A percentile compares a stretch with the other conserved stretches of the same genome.
phyloP scores from a whole-genome alignment of 2,888 invertebrate species.

The Anticlea derivata region DNA sequence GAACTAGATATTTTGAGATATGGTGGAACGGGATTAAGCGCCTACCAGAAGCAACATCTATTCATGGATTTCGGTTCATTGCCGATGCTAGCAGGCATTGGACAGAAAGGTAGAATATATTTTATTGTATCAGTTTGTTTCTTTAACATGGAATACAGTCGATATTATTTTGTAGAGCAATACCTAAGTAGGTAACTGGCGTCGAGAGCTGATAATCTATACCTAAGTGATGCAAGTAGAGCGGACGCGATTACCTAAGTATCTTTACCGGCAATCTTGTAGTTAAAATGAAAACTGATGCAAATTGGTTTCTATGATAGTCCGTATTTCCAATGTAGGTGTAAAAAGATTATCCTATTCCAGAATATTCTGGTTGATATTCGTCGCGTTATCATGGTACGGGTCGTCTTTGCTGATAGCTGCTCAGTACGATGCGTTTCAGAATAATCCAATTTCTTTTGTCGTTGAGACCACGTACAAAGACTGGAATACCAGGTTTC shows the following conservation, averaged over 20 bases:
- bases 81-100: constrained; percentile 85
- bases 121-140: too few relatives aligned
- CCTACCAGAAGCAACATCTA: constrained; percentile 78
- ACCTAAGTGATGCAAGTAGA: constrained; percentile 5
- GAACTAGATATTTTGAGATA: constrained; percentile 63
- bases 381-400: constrained; percentile 85
- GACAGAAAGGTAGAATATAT: constrained; percentile 85
- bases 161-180: too few relatives aligned
- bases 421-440: constrained; percentile 85
- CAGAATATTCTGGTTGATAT: constrained; percentile 86
- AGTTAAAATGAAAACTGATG: constrained; percentile 20
- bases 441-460: constrained; percentile 90
- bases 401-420: constrained; percentile 83
- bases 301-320: constrained; percentile 12
- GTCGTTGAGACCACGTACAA: constrained; percentile 90
- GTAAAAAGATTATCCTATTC: constrained; percentile 26
- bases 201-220: constrained; percentile 2
- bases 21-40: constrained; percentile 79
- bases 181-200: neutral
- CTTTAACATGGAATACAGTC: too few relatives aligned
- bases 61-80: constrained; percentile 87
- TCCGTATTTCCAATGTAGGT: constrained; percentile 12
- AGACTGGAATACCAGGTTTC: constrained; percentile 90
- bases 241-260: constrained; percentile 10
- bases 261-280: constrained; percentile 14